A percentile compares a stretch with the other conserved stretches of the same genome.
These are phyloP conservation scores for Danaus plexippus DNA, from an alignment of 1,140 invertebrate genomes.

Conservation along the genomic window DNA sequence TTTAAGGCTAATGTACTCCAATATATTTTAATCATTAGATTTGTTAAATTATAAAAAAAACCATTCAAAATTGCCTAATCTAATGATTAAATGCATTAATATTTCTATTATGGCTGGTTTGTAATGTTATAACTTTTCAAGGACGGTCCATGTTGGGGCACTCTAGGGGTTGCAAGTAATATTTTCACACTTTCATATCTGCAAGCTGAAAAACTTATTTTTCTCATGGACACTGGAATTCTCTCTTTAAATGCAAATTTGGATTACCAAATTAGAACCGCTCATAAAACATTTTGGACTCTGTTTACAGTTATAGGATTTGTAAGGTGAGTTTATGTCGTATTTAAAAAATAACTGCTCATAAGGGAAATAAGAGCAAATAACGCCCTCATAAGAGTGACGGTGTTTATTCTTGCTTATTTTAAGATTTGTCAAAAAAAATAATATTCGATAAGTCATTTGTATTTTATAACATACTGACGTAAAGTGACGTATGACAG, in stretches of 20 bases:
- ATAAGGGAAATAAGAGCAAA: background rate
- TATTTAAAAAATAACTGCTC: background rate
- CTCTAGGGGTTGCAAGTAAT: slow-evolving; percentile 39
- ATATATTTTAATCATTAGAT: background rate
- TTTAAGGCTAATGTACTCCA: background rate
- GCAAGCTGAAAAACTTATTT: slow-evolving; percentile 54
- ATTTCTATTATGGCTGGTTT: background rate
- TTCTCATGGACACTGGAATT: slow-evolving; percentile 48
- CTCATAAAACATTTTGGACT: slow-evolving; percentile 57
- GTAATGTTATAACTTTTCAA: slow-evolving; percentile 15
- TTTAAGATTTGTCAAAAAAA: background rate
- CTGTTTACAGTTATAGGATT: slow-evolving; percentile 46
- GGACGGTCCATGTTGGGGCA: slow-evolving; percentile 55
- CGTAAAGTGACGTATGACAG: too few relatives aligned
- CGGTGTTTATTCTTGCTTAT: too few relatives aligned
- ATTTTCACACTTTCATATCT: slow-evolving; percentile 44
- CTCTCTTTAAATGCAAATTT: slow-evolving; percentile 29
- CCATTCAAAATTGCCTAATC: background rate
- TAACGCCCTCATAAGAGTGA: too few relatives aligned
- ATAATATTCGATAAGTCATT: background rate
- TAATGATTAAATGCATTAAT: background rate
- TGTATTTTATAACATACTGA: background rate
- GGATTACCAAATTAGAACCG: slow-evolving; percentile 35
- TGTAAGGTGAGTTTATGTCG: slow-evolving; percentile 32
- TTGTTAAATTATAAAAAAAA: background rate